Percentiles rank a stretch among this genome's conserved stretches.
These are phyloP conservation scores for Carposina sasakii DNA, from an alignment of 1,140 invertebrate genomes.

Conservation along the genomic window DNA sequence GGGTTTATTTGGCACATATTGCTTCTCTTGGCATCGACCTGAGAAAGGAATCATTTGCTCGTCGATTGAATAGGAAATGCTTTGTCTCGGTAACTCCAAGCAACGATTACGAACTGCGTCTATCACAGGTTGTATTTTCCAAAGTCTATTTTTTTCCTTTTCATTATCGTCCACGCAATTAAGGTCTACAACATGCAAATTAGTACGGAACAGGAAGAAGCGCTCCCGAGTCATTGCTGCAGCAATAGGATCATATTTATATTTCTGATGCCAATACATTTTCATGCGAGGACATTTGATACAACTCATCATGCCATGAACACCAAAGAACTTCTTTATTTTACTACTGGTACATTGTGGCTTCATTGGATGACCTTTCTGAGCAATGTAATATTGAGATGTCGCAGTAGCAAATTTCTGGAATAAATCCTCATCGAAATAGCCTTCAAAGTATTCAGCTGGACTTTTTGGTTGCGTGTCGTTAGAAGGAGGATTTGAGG, in stretches of 20 bases:
- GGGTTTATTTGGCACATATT: conserved; percentile 6
- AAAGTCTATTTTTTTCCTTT: conserved; percentile 1
- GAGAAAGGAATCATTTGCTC: conserved; percentile 20
- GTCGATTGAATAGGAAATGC: conserved; percentile 12
- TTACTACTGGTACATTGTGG: no score
- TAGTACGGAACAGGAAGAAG: conserved; percentile 15
- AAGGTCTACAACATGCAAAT: conserved; percentile 22
- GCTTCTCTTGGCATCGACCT: conserved; percentile 6
- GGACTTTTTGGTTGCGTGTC: no score
- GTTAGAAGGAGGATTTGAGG: no score
- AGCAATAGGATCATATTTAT: conserved; percentile 13
- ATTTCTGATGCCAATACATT: conserved; percentile 25
- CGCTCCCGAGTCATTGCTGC: conserved; percentile 22
- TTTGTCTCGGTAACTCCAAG: neutral
- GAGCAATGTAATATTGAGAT: no score
- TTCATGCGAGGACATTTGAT: conserved; percentile 19
- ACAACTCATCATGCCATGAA: conserved; percentile 21
- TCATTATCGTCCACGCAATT: neutral
- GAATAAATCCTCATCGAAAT: no score
- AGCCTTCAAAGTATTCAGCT: no score
- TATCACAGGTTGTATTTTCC: conserved; percentile 12
- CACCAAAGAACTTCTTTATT: conserved; percentile 16
- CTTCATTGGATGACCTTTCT: no score
- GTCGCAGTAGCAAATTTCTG: no score
- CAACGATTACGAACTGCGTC: conserved; percentile 13